A percentile compares a stretch with the other conserved stretches of the same genome.
phyloP scores from a whole-genome alignment of 2,888 invertebrate species.

The Calephelis perditalis region DNA sequence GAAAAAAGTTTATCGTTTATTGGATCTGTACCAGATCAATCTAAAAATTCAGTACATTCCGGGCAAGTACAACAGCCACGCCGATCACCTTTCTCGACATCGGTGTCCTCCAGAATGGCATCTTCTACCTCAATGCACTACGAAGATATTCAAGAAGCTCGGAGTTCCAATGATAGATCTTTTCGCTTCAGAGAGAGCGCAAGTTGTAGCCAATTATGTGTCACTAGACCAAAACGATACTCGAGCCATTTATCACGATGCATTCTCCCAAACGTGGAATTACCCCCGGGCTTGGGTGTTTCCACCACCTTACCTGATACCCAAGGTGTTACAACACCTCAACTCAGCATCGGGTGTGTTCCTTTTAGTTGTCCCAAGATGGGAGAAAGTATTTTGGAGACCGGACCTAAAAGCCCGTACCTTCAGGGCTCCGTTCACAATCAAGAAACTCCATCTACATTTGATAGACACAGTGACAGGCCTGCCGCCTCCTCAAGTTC shows the following conservation, averaged over 20 bases:
- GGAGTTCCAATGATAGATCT: constrained; percentile 19
- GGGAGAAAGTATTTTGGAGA: too few species aligned
- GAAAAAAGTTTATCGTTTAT: constrained; percentile 21
- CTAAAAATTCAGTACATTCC: constrained; percentile 28
- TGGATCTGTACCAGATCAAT: constrained; percentile 27
- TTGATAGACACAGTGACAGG: too few species aligned
- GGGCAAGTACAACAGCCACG: constrained; percentile 31
- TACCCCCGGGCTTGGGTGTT: constrained; percentile 28
- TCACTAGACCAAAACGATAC: constrained; percentile 23
- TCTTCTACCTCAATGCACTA: constrained; percentile 21
- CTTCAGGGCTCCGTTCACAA: too few species aligned
- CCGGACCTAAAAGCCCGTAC: too few species aligned
- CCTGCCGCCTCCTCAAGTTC: too few species aligned
- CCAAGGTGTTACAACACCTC: too few species aligned
- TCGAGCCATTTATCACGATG: constrained; percentile 25
- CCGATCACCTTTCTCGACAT: constrained; percentile 30
- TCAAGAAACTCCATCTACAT: too few species aligned
- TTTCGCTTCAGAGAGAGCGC: constrained; percentile 13
- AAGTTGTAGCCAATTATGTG: constrained; percentile 21
- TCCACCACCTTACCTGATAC: constrained; percentile 28
- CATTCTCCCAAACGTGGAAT: constrained; percentile 24
- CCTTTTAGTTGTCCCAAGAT: too few species aligned
- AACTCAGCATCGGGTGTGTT: too few species aligned
- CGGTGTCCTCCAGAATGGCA: constrained; percentile 28
- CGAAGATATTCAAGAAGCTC: constrained; percentile 23